phyloP scores from a whole-genome alignment of 2,888 invertebrate species.

The Gortyna flavago region DNA sequence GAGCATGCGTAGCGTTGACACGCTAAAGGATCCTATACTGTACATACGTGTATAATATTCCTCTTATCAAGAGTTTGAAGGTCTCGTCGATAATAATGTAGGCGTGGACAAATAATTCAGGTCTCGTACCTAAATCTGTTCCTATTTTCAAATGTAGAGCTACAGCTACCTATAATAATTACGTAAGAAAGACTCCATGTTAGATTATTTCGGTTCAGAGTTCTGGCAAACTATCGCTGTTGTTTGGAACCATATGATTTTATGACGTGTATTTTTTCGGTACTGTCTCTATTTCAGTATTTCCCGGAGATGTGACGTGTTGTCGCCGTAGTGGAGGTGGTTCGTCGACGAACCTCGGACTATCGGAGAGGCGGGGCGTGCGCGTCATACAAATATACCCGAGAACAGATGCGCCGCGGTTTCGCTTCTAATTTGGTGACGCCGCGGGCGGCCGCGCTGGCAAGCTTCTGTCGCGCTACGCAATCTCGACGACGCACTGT shows the following conservation, averaged over 20 bases:
- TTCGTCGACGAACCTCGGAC: constrained; percentile 74
- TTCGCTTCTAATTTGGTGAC: constrained; percentile 89
- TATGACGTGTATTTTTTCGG: constrained; percentile 65
- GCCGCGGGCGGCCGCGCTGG: constrained; percentile 69
- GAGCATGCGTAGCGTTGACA: constrained; percentile 59
- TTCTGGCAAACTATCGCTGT: constrained; percentile 66
- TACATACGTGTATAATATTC: constrained; percentile 50
- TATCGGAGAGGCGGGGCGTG: constrained; percentile 80
- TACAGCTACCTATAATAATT: constrained; percentile 49
- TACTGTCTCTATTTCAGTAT: constrained; percentile 76
- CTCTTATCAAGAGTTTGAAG: constrained; percentile 75
- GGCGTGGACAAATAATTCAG: constrained; percentile 46
- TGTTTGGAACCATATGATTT: constrained; percentile 64
- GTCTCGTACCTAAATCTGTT: constrained; percentile 13
- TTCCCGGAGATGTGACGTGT: constrained; percentile 74
- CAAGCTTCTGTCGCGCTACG: constrained; percentile 69
- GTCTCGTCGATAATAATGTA: constrained; percentile 64
- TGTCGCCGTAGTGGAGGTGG: constrained; percentile 72
- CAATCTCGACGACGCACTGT: constrained; percentile 74
- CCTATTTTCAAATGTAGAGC: constrained; percentile 45
- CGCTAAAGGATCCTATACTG: constrained; percentile 52
- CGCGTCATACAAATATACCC: constrained; percentile 82
- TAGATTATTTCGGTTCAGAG: constrained; percentile 59
- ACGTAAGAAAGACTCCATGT: constrained; percentile 50
- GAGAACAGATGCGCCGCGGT: constrained; percentile 71